phyloP scores from a whole-genome alignment of 2,113 vertebrate genomes.

The Zapornia atra region DNA sequence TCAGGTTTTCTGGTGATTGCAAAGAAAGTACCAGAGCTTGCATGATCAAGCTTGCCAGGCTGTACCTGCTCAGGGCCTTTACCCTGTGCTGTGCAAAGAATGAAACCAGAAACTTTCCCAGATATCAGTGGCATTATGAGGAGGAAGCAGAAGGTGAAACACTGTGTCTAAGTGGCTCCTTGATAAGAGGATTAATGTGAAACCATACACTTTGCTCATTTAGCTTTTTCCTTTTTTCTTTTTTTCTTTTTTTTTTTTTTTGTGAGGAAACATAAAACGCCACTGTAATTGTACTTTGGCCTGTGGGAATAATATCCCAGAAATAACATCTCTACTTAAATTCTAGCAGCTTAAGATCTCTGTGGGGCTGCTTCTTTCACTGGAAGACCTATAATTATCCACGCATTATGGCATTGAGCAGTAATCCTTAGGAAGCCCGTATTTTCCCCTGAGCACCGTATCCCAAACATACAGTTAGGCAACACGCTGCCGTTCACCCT shows the following conservation, averaged over 20 bases:
- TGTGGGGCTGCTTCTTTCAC: background rate
- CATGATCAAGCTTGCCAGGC: background rate
- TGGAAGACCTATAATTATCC: slow-evolving; percentile 59
- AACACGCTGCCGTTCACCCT: background rate
- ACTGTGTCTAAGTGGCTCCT: background rate
- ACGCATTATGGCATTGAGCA: background rate
- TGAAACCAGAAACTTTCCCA: background rate
- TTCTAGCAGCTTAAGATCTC: slow-evolving; percentile 40
- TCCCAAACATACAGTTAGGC: background rate
- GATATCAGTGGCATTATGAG: background rate
- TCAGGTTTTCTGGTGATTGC: background rate
- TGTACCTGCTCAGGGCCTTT: background rate
- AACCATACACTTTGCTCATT: background rate
- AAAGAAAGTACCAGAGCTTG: background rate
- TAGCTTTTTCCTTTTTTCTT: background rate
- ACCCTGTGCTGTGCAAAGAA: background rate
- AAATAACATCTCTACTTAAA: slow-evolving; percentile 12
- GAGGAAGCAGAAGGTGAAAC: background rate
- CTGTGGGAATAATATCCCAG: slow-evolving; percentile 46
- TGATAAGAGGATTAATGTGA: slow-evolving; percentile 28
- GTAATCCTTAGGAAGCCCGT: background rate
- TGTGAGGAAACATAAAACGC: background rate
- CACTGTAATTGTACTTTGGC: slow-evolving; percentile 33
- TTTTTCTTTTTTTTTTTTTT: background rate
- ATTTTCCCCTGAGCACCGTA: background rate